Evolutionary conservation across 1,140 invertebrate genomes (phyloP), one percentile per base, ranked within the genome.

Genomic region (Gryon sp.): DNA sequence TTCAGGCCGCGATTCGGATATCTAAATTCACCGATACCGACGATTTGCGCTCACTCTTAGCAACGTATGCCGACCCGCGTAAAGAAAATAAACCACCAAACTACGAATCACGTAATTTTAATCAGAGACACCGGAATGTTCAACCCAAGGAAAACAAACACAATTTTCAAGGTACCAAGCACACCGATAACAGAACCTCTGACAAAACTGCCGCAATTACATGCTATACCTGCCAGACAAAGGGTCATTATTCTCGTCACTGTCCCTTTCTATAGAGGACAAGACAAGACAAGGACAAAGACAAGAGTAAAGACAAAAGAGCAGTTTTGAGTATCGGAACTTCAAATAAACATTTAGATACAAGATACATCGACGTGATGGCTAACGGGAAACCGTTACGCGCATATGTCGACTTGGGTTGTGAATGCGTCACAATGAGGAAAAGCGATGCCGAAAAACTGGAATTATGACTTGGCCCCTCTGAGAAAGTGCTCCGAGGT

Each of bases 381-480:
- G 19, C 22, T 4, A 41, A 41, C n/a, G 38, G 38, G n/a, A n/a
- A n/a, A n/a, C n/a, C n/a, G n/a, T n/a, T n/a, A 20, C 16, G 8
- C 5, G 38, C 38, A 19, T 41, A 41, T 11, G 38, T 41, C 6
- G 38, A 41, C 4, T 12, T 19, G n/a, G 18, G 38, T 41, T 41
- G 19, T n/a, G n/a, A n/a, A n/a, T n/a, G n/a, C 38, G 22, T 4
- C 9, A 41, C 18, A 41, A 19, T n/a, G 9, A n/a, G n/a, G n/a
- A n/a, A n/a, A n/a, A n/a, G n/a, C n/a, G n/a, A 20, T 2, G 38
- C 38, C 7, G 38, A 19, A 2, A 9, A 41, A 5, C n/a, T 41
- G 2, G 18, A 20, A 0, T 41, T 41, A n/a, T 11, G 22, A 41
- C 9, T 41, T 16, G 18, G 12, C 9, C 19, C 38, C 1, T 16